Conservation (phyloP, 2,113 vertebrate species). For the Delphinapterus leucas region DNA sequence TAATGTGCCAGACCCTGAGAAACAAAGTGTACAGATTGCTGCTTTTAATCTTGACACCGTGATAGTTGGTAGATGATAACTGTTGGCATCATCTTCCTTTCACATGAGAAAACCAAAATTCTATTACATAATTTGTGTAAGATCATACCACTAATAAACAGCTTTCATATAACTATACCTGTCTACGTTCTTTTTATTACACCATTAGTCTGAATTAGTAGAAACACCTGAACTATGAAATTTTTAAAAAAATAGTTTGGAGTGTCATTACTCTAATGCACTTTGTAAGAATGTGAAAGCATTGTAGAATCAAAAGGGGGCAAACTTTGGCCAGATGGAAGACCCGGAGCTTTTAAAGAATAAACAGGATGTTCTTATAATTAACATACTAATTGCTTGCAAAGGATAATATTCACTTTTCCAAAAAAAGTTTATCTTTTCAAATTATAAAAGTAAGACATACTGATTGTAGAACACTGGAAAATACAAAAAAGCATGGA, state of each 20-base stretch:
- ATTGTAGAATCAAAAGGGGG: background rate
- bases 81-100: background rate
- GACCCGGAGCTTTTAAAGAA: background rate
- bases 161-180: background rate
- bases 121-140: background rate
- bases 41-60: background rate
- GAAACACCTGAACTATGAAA: background rate
- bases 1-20: background rate
- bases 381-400: background rate
- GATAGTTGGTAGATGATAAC: background rate
- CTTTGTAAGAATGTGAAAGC: background rate
- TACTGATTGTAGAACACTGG: background rate
- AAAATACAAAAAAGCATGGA: background rate
- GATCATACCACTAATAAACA: background rate
- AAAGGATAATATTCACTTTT: background rate
- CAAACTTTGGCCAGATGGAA: background rate
- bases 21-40: background rate
- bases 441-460: background rate
- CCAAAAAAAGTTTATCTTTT: conserved; percentile 6
- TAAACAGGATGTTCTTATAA: conserved; percentile 13
- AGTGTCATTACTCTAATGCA: background rate
- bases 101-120: background rate
- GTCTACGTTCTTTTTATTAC: background rate
- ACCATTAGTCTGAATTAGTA: background rate
- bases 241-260: background rate